Base-by-base conservation (phyloP, 2,113 vertebrate species). In the Fregetta grallaria region DNA sequence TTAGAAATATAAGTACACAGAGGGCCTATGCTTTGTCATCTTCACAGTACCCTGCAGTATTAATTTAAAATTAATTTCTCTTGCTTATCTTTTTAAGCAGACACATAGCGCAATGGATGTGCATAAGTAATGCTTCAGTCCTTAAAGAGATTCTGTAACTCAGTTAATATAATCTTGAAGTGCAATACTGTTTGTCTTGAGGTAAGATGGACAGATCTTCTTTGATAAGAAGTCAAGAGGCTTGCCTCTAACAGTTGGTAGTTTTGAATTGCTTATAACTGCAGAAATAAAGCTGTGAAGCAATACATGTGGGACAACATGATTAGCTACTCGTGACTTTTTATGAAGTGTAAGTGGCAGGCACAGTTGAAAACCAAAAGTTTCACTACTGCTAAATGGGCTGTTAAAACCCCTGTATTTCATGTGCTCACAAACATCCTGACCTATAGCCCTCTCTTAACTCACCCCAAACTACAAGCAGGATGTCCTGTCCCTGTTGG, bases 111-210 rank as follows among this genome's bases (percentile, higher is more conserved):
- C 94, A 85, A 45, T 92, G 92, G 94, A 93, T 95, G 94, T 94
- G 96, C 88, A 56, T 96, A 92, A 97, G 97, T 96, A 97, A 94
- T 53, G 91, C 97, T 97, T 95, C 91, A 89, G 96, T 90, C 97
- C 96, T 94, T 95, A 96, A 94, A 94, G 96, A 92, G 78, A 97
- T 84, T 92, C 95, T 96, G 93, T 97, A 96, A 96, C 94, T 98
- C 95, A 97, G 90, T 97, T 97, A 95, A 96, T 91, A 91, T 83
- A 93, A 94, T 87, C 96, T 97, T 98, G 92, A 98, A 98, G 98
- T 98, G 98, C 98, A 98, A 97, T 98, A 98, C 88, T 98, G 97
- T 97, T 97, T 97, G 96, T 97, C 98, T 94, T 76, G 93, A 36
- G 90, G 94, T 85, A 93, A 95, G 97, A 95, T 93, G 96, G 97